Evolutionary conservation across 2,888 invertebrate species (phyloP), one percentile per base, ranked within the genome.

Genomic region (Venustoraphidia nigricollis): DNA sequence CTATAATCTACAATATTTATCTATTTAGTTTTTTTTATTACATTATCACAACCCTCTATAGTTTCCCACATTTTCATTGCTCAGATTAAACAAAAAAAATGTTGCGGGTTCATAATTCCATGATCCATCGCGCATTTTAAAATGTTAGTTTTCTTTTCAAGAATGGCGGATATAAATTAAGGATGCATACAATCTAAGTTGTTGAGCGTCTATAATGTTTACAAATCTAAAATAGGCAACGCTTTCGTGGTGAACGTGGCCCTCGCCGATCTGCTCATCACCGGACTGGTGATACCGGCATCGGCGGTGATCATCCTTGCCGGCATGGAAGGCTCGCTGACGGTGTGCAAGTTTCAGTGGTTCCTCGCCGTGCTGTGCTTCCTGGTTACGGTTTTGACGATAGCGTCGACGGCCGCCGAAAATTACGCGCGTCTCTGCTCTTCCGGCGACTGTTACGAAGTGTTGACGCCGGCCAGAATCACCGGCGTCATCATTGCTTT

Each of bases 181-280:
- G n/a, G n/a, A n/a, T n/a, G n/a, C n/a, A n/a, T n/a, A n/a, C n/a
- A n/a, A n/a, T n/a, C n/a, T n/a, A n/a, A n/a, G 11, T 44, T 44
- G 17, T 42, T 34, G 27, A 17, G 17, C 17, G 17, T 17, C 17
- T 17, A 17, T 17, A 36, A 46, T 34, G n/a, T n/a, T n/a, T n/a
- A n/a, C n/a, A n/a, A n/a, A n/a, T n/a, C n/a, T n/a, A n/a, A 50
- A 57, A 52, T 68, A 80, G 82, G 81, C 45, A 82, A 82, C 63
- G 73, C 79, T 34, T 81, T 79, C 62, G 66, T 82, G 53, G 81
- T 79, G 52, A 81, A 79, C 65, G 72, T 81, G 27, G 85, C 85
- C 0, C 57, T 86, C 46, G 77, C 83, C 1, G 87, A 87, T 58
- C 65, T 86, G 44, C 63, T 85, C 13, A 73, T 86, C 9, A 81